These are phyloP conservation scores for Solea solea DNA, from an alignment of 2,113 vertebrate species.

Conservation along the genomic window DNA sequence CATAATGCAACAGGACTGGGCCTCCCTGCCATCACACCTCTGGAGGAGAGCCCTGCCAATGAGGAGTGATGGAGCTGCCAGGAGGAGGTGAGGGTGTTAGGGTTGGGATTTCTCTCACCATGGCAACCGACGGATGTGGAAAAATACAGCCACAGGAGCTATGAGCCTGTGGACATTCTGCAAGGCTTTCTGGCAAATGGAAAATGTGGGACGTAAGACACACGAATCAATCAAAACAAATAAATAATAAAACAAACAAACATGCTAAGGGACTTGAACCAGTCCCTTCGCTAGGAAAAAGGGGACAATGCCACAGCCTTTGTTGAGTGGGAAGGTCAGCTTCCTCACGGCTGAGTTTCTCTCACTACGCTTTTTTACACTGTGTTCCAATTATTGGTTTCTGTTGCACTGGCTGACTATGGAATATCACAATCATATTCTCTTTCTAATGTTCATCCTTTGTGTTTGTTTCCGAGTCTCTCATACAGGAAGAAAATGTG, in stretches of 20 bases:
- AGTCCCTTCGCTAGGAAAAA: constrained; percentile 63
- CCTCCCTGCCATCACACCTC: constrained; percentile 85
- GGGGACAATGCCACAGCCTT: constrained; percentile 87
- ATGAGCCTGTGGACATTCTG: constrained; percentile 66
- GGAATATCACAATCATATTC: constrained; percentile 86
- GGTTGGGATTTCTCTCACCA: constrained; percentile 73
- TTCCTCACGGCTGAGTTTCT: constrained; percentile 92
- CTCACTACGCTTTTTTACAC: constrained; percentile 98
- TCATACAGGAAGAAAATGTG: constrained; percentile 68
- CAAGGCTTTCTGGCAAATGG: constrained; percentile 81
- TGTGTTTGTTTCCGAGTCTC: constrained; percentile 74
- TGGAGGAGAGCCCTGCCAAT: constrained; percentile 90
- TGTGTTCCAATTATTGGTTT: constrained; percentile 95
- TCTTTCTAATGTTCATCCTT: constrained; percentile 71
- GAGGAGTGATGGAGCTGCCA: constrained; percentile 86
- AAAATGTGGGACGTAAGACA: constrained; percentile 73
- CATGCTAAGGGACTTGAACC: constrained; percentile 45
- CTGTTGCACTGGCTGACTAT: constrained; percentile 95
- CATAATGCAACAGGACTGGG: constrained; percentile 91
- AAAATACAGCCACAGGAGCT: constrained; percentile 70
- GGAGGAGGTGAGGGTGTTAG: constrained; percentile 59
- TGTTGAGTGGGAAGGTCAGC: constrained; percentile 88
- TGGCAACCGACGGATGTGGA: constrained; percentile 73
- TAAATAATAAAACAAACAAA: constrained; percentile 75
- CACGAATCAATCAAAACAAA: constrained; percentile 81